Evolutionary conservation across 2,113 vertebrate genomes (phyloP).

Genomic region (Gavialis gangeticus): DNA sequence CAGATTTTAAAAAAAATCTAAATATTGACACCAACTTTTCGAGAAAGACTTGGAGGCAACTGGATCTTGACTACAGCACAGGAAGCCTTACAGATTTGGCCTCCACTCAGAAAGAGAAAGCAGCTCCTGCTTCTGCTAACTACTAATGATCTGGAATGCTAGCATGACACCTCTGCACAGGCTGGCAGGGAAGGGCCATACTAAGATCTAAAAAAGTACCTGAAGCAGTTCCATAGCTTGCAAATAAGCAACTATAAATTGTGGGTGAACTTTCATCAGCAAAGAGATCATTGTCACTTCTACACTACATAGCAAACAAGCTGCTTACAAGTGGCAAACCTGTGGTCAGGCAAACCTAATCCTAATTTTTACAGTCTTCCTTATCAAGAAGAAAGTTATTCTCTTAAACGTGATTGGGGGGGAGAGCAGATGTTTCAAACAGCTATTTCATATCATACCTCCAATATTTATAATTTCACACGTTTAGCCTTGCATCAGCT

Average conservation of each 20-base stretch:
- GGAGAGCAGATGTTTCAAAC: background rate
- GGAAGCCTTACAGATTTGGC: background rate
- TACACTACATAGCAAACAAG: background rate
- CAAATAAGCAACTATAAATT: background rate
- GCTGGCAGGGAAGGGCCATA: background rate
- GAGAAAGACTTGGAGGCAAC: background rate
- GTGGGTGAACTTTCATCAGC: background rate
- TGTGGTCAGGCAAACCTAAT: background rate
- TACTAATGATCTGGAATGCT: background rate
- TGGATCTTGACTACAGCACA: fast-evolving
- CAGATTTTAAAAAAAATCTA: too few relatives aligned
- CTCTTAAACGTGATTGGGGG: background rate
- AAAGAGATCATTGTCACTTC: background rate
- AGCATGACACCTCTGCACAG: background rate
- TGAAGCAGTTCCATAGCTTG: background rate
- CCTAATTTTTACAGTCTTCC: background rate
- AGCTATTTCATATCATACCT: background rate
- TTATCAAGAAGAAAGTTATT: background rate
- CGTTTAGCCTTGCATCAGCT: too few relatives aligned
- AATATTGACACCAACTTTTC: background rate
- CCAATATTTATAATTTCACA: background rate
- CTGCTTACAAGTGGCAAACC: background rate
- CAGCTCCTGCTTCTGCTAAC: background rate
- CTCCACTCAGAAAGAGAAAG: background rate
- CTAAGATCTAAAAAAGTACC: background rate